phyloP scores from a whole-genome alignment of 1,140 invertebrate genomes.

The Apis florea region DNA sequence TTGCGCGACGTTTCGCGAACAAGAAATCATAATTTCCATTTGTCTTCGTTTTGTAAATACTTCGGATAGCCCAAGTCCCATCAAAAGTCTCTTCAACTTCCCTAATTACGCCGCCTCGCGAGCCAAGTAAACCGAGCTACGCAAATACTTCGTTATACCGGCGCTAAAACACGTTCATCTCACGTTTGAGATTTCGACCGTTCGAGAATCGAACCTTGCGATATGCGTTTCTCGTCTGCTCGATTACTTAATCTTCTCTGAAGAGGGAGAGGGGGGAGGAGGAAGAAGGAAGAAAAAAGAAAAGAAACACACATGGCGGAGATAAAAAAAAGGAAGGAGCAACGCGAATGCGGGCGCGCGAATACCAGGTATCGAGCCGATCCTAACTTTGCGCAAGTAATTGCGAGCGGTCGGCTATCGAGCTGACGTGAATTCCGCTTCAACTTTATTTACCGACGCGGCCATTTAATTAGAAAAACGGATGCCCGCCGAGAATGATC shows the following conservation, averaged over 20 bases:
- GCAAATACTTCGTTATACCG: slow-evolving; percentile 47
- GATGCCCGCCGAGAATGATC: slow-evolving; percentile 16
- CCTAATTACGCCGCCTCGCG: slow-evolving; percentile 47
- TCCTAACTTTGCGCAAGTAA: slow-evolving; percentile 30
- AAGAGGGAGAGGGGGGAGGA: neutral
- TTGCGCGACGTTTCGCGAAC: slow-evolving; percentile 23
- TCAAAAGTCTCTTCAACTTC: slow-evolving; percentile 49
- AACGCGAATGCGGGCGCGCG: neutral
- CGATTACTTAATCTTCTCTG: neutral
- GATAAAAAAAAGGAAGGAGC: neutral
- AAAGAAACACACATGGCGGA: neutral
- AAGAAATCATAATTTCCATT: slow-evolving; percentile 55
- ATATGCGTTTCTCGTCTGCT: neutral
- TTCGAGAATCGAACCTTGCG: neutral
- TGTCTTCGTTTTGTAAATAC: slow-evolving; percentile 52
- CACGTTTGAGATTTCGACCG: neutral
- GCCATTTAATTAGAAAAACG: slow-evolving; percentile 46
- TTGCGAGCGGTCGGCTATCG: slow-evolving; percentile 23
- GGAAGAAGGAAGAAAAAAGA: neutral
- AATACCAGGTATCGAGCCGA: neutral
- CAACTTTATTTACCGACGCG: slow-evolving; percentile 40
- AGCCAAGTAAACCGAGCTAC: slow-evolving; percentile 43
- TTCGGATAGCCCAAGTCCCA: slow-evolving; percentile 41
- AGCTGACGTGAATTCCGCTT: slow-evolving; percentile 29
- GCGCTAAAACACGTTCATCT: slow-evolving; percentile 21